Conservation (phyloP, 2,888 invertebrate species). For the Lepeophtheirus nordmannii region DNA sequence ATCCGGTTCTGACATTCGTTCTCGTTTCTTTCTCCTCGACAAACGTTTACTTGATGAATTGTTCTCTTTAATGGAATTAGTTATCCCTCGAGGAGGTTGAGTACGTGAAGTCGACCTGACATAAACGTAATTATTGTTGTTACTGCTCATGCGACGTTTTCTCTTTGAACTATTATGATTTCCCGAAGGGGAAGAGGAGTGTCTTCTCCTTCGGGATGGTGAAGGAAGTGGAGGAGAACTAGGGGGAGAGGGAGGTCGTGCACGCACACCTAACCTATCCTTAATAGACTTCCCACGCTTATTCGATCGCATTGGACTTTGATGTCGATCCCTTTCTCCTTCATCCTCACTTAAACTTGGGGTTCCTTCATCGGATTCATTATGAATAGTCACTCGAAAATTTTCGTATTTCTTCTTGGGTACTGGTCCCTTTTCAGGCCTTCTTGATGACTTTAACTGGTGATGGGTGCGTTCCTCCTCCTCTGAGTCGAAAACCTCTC, state of each 20-base stretch:
- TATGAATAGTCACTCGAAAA: neutral
- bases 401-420: neutral
- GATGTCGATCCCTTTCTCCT: neutral
- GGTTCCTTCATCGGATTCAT: neutral
- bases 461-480: neutral
- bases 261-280: neutral
- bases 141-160: no score
- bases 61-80: no score
- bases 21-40: no score
- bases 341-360: constrained; percentile 3
- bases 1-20: no score
- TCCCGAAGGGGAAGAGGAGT: no score
- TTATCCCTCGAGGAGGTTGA: no score
- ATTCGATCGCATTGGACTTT: neutral
- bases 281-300: neutral
- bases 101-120: no score
- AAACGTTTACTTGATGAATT: no score
- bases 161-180: no score
- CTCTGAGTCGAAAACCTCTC: neutral
- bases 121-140: no score
- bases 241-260: neutral
- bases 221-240: neutral
- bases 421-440: neutral
- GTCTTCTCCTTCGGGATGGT: neutral
- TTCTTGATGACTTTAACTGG: neutral